These are phyloP conservation scores for Rutpela maculata DNA, from an alignment of 2,888 invertebrate genomes.

Conservation along the genomic window DNA sequence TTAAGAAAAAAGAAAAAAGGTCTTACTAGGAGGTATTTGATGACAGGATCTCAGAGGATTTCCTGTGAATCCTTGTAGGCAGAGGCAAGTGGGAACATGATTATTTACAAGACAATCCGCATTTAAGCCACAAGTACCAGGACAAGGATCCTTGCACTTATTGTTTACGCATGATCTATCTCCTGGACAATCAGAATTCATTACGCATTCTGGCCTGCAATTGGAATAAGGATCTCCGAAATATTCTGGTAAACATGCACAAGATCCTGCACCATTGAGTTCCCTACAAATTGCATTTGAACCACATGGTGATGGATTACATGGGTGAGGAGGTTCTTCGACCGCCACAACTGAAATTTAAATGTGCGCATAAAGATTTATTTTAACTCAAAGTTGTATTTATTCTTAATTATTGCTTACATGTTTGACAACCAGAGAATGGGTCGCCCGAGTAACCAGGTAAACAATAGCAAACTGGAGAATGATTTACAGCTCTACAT, in stretches of 20 bases:
- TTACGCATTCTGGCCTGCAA: conserved; percentile 92
- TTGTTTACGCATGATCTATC: conserved; percentile 87
- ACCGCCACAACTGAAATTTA: conserved; percentile 74
- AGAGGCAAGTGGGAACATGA: conserved; percentile 88
- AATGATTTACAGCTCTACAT: conserved; percentile 83
- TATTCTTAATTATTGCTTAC: conserved; percentile 61
- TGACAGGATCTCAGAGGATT: conserved; percentile 87
- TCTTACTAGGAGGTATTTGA: conserved; percentile 74
- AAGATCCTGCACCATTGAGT: conserved; percentile 87
- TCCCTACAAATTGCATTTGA: conserved; percentile 90
- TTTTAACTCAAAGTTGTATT: conserved; percentile 16
- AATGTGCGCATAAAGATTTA: conserved; percentile 21
- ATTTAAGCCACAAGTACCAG: conserved; percentile 88
- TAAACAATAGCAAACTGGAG: conserved; percentile 84
- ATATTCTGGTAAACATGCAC: conserved; percentile 87
- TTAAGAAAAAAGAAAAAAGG: conserved; percentile 36
- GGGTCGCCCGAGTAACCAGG: conserved; percentile 86
- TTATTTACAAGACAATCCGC: conserved; percentile 89
- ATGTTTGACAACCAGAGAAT: conserved; percentile 82
- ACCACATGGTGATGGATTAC: conserved; percentile 90
- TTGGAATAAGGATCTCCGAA: conserved; percentile 91
- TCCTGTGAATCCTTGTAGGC: conserved; percentile 85
- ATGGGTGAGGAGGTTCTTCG: conserved; percentile 79
- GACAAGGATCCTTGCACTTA: conserved; percentile 90
- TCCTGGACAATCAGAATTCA: conserved; percentile 88